Base-by-base conservation (phyloP, 2,797 vertebrate genomes). In the Brachyrhaphis roseni region DNA sequence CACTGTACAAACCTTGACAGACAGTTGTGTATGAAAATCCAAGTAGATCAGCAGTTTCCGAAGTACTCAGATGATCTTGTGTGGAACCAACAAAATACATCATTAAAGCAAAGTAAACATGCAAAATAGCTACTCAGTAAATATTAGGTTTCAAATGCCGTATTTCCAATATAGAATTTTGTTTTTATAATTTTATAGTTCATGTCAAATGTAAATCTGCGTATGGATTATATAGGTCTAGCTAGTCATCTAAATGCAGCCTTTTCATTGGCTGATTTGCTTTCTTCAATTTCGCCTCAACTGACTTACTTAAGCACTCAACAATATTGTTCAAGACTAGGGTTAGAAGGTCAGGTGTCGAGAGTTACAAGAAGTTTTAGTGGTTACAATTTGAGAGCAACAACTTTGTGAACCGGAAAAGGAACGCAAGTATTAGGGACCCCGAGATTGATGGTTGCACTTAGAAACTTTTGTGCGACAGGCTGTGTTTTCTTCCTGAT, bases 371-470 rank as follows among this genome's bases (percentile, higher is more conserved):
- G 3, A 68, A 5, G 10, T 23, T 12, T 68, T 11, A 41, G 20
- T 11, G 34, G 16, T 64, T 64, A 20, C 16, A 20, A 64, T 18
- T 64, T 64, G 34, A 64, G 34, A 36, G 16, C 7, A 64, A 20
- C 8, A 1, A 20, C 36, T 64, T 64, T 64, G 16, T 64, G 31
- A 64, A 36, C 7, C 3, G 5, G 31, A 20, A 64, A 62, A 64
- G 31, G 10, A 66, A 68, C 2, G 31, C 16, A 39, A 66, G 18
- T 23, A 4, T 23, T 39, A 2, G 1, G 18, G 15, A 89, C 20
- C 20, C 91, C 80, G 55, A 78, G 79, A 75, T 51, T 5, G 20
- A 41, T 26, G 64, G 36, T 36, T 68, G 36, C 64, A 68, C 23
- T 11, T 39, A 41, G 20, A 68, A 39, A 68, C 26, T 39, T 41